Evolutionary conservation across 2,113 vertebrate species (phyloP).

Genomic region (Polypterus senegalus): DNA sequence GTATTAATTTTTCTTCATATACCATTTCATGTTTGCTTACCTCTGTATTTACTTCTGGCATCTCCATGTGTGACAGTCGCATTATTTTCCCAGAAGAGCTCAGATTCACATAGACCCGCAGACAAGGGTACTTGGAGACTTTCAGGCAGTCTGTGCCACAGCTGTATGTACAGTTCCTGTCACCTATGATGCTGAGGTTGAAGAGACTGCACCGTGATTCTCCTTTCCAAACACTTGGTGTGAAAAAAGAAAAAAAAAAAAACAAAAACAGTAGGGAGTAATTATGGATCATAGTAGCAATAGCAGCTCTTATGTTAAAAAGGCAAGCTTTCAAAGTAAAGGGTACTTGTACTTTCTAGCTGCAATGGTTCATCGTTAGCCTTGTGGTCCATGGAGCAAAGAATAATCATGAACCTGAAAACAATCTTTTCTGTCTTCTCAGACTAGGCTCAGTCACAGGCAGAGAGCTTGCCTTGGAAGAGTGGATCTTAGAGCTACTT

Average conservation of each 20-base stretch:
- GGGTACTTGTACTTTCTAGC: no score
- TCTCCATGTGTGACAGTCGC: constrained; percentile 83
- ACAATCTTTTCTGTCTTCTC: no score
- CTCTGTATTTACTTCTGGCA: constrained; percentile 74
- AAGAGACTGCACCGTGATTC: constrained; percentile 70
- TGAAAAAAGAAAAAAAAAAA: constrained; percentile 15
- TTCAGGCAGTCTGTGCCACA: constrained; percentile 81
- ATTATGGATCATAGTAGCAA: background rate
- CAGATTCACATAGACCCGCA: constrained; percentile 81
- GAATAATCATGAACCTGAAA: no score
- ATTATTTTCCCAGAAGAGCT: constrained; percentile 68
- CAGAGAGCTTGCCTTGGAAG: no score
- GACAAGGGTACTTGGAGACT: constrained; percentile 77
- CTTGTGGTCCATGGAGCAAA: no score
- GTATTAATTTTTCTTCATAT: no score
- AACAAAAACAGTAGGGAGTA: background rate
- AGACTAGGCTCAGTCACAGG: no score
- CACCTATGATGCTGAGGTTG: constrained; percentile 69
- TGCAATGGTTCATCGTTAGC: no score
- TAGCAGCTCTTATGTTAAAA: no score
- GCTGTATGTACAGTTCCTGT: constrained; percentile 81
- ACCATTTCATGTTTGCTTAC: constrained; percentile 38
- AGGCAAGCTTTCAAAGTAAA: no score
- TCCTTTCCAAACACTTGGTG: constrained; percentile 72
- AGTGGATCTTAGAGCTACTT: no score